Conservation (phyloP, 2,888 invertebrate species). For the Stenodera caucasica region DNA sequence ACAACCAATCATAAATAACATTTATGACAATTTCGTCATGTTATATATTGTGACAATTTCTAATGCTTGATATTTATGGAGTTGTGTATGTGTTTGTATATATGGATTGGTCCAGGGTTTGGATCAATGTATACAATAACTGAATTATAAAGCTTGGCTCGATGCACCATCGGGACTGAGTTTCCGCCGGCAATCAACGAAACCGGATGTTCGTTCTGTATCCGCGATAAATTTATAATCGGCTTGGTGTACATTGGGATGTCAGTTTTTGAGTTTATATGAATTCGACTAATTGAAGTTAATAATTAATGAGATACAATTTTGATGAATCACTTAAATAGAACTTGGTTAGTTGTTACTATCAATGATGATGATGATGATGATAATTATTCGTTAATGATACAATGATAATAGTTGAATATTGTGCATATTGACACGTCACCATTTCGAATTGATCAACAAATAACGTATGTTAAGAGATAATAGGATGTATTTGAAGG, state of each 20-base stretch:
- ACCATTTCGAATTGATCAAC: conserved; percentile 36
- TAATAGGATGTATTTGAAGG: conserved; percentile 36
- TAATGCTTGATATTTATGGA: too few species aligned
- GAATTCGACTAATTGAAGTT: background rate
- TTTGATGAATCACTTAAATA: too few species aligned
- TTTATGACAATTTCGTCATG: background rate
- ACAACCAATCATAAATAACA: too few species aligned
- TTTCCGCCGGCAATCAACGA: conserved; percentile 48
- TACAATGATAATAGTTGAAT: too few species aligned
- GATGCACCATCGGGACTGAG: conserved; percentile 43
- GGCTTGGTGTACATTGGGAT: conserved; percentile 20
- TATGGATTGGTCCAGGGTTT: too few species aligned
- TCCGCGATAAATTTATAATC: conserved; percentile 49
- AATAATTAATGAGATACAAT: conserved; percentile 10
- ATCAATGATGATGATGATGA: too few species aligned
- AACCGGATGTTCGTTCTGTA: conserved; percentile 46
- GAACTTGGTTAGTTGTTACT: too few species aligned
- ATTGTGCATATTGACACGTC: too few species aligned
- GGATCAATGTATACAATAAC: too few species aligned
- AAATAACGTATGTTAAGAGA: conserved; percentile 33
- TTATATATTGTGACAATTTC: conserved; percentile 1
- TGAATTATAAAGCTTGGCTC: conserved; percentile 47
- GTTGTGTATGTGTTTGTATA: too few species aligned
- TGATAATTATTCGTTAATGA: too few species aligned
- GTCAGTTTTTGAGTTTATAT: conserved; percentile 2